Percentiles rank a stretch among this genome's conserved stretches.
Conservation (phyloP, 2,888 invertebrate genomes). For the Aporophyla lueneburgensis region DNA sequence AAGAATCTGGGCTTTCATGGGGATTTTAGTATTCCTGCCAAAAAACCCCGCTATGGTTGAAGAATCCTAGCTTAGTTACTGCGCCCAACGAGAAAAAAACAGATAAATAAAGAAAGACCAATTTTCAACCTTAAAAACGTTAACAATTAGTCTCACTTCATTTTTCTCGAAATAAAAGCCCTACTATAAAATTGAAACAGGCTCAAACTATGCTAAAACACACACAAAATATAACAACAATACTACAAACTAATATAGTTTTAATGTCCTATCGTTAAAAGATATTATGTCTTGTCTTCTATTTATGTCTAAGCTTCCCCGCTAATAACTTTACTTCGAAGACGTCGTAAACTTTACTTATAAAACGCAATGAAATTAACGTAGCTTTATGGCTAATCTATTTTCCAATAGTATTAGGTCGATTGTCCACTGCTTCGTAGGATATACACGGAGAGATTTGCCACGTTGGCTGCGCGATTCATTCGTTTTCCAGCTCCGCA, state of each 20-base stretch:
- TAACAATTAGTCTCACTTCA: too few species aligned
- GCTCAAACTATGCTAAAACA: neutral
- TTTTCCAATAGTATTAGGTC: constrained; percentile 20
- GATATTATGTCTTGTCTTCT: constrained; percentile 23
- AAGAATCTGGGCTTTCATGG: too few species aligned
- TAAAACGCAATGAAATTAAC: constrained; percentile 46
- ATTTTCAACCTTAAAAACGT: too few species aligned
- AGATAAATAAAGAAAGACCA: too few species aligned
- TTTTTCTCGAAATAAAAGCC: too few species aligned
- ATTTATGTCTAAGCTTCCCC: constrained; percentile 23
- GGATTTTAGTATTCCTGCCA: too few species aligned
- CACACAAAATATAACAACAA: neutral
- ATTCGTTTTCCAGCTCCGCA: neutral
- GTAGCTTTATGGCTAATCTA: constrained; percentile 21
- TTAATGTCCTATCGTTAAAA: constrained; percentile 30
- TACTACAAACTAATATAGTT: neutral
- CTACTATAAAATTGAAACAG: too few species aligned
- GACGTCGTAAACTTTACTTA: constrained; percentile 27
- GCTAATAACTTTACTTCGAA: constrained; percentile 33
- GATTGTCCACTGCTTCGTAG: neutral
- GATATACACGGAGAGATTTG: neutral
- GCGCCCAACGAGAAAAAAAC: too few species aligned
- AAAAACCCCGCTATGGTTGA: too few species aligned
- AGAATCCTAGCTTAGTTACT: too few species aligned
- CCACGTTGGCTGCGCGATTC: neutral